Base-by-base conservation (phyloP, 1,140 invertebrate genomes). In the Holotrichia oblita region DNA sequence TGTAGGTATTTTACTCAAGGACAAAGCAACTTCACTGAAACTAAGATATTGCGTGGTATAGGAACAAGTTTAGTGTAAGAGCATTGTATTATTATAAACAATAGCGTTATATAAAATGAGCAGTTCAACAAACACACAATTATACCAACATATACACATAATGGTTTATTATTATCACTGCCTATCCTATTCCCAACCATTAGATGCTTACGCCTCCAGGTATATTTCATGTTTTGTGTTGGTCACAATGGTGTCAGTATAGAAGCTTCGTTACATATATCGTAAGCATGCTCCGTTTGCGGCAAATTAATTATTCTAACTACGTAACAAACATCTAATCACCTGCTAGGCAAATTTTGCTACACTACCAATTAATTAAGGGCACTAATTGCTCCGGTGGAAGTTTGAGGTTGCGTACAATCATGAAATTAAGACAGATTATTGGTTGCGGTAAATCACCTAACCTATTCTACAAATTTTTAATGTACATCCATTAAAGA, bases 351-450 rank as follows among this genome's bases (percentile, higher is more conserved):
- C 14, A 17, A 55, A 55, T 55, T 17, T 55, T 6, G 10, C 44
- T 34, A 34, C 48, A 55, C 12, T 55, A 55, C 14, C 14, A 55
- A 55, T 55, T 55, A 55, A 55, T 55, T 55, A 17, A 55, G 48
- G 48, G 17, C 17, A 55, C 48, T 55, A 55, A 55, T 55, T 55
- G 48, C 14, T 17, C 48, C 48, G 48, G 6, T 55, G 14, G 48
- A 55, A 55, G 17, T 55, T 55, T 17, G 48, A 6, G 48, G 48
- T 17, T 55, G 17, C 17, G 48, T 17, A 55, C 12, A 17, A 55
- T 55, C 48, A n/a, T 10, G 48, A 55, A 55, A 55, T 55, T 55
- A 34, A 55, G 48, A 55, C 17, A 55, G 48, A 55, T 55, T 55
- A 55, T 17, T 17, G 48, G 14, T 17, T 48, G 10, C n/a, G 48